phyloP scores from a whole-genome alignment of 2,797 vertebrate species.

The Hafferia zeledoni region DNA sequence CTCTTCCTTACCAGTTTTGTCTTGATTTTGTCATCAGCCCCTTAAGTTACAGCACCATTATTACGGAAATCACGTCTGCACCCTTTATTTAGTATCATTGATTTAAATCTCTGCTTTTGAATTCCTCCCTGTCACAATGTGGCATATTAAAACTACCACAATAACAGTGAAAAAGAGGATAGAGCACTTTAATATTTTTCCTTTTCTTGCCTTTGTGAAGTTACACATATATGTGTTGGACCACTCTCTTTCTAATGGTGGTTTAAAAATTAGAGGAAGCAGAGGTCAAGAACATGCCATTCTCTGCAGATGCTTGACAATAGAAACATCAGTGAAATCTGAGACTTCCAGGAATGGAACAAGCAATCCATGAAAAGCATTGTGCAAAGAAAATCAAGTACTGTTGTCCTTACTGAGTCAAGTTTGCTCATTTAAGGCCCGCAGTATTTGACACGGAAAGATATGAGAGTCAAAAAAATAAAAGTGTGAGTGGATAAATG shows the following conservation, averaged over 20 bases:
- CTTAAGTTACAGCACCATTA: background rate
- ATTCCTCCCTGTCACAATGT: background rate
- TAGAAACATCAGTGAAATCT: background rate
- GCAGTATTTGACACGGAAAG: background rate
- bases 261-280: background rate
- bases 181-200: background rate
- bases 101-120: background rate
- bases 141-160: background rate
- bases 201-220: background rate
- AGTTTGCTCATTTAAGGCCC: background rate
- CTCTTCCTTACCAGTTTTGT: background rate
- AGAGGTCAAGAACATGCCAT: background rate
- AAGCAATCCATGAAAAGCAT: background rate
- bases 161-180: background rate
- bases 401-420: background rate
- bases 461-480: background rate
- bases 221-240: background rate
- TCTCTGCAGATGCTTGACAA: background rate
- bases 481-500: background rate
- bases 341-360: background rate
- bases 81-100: background rate
- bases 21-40: background rate
- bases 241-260: background rate
- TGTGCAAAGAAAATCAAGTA: background rate
- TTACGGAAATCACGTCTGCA: background rate